phyloP scores from a whole-genome alignment of 2,113 vertebrate genomes.

The Nyctereutes procyonoides region DNA sequence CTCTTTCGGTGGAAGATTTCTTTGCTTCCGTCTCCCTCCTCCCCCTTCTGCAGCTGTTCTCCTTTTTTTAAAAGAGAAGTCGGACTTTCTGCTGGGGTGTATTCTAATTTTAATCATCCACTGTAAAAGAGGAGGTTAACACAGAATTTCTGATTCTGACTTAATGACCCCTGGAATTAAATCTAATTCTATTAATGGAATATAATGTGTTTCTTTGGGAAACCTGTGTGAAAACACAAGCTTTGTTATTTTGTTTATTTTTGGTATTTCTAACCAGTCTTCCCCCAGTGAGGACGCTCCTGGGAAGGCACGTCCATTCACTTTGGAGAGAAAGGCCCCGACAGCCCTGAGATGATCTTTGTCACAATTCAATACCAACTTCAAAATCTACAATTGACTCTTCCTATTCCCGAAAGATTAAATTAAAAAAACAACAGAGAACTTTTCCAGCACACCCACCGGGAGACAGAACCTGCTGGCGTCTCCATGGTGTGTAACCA shows the following conservation, averaged over 20 bases:
- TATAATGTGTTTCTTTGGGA: constrained; percentile 58
- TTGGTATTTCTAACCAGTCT: constrained; percentile 75
- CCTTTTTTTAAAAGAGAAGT: constrained; percentile 70
- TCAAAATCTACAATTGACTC: constrained; percentile 89
- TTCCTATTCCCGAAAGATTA: constrained; percentile 78
- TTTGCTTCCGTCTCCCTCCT: constrained; percentile 68
- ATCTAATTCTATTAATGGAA: constrained; percentile 70
- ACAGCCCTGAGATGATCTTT: constrained; percentile 90
- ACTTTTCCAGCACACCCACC: constrained; percentile 19
- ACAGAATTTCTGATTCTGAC: constrained; percentile 75
- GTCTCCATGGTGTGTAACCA: not conserved
- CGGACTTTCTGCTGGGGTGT: constrained; percentile 77
- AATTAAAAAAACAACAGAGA: constrained; percentile 58
- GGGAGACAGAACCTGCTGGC: not conserved
- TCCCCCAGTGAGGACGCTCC: constrained; percentile 88
- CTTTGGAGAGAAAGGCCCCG: constrained; percentile 89
- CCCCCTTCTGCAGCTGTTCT: constrained; percentile 79
- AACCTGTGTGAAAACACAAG: constrained; percentile 44
- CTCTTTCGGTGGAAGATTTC: constrained; percentile 63
- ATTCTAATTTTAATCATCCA: constrained; percentile 79
- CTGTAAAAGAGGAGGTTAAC: constrained; percentile 73
- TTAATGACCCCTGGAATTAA: constrained; percentile 75
- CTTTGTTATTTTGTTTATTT: constrained; percentile 64
- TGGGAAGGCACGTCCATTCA: constrained; percentile 91
- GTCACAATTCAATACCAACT: constrained; percentile 91